Evolutionary conservation across 1,140 invertebrate species (phyloP), one percentile per base, ranked within the genome.

Genomic region (Eumaeus atala): DNA sequence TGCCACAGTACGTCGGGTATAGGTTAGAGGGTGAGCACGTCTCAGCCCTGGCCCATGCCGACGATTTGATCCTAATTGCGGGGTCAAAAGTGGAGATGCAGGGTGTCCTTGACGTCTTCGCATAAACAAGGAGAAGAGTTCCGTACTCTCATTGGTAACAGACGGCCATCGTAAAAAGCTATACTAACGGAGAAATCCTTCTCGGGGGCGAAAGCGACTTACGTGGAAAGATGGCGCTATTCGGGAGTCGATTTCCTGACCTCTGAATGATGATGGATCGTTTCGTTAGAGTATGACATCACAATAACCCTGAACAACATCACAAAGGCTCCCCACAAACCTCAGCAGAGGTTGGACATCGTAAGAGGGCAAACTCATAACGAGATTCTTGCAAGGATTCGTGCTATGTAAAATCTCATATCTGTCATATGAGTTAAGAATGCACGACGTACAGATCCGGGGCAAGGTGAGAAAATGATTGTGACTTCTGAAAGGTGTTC

Each of bases 31-130:
- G n/a, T n/a, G n/a, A n/a, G n/a, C n/a, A n/a, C n/a, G n/a, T n/a
- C n/a, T n/a, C n/a, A n/a, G 55, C 63, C 0, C 51, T 86, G n/a
- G 84, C 76, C 0, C 87, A 77, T 49, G 83, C 84, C 0, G 86
- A 87, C 44, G 87, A 89, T 52, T 36, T 88, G 4, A 53, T 81
- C 9, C 56, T 88, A 1, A 10, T 21, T 21, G 61, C 73, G 52
- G 84, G 76, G 3, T 63, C 83, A 2, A 17, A 21, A 0, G 51
- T 87, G 0, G n/a, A n/a, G n/a, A n/a, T n/a, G n/a, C n/a, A n/a
- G n/a, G n/a, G n/a, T n/a, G n/a, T n/a, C n/a, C n/a, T n/a, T n/a
- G n/a, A n/a, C n/a, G n/a, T n/a, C n/a, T n/a, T n/a, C n/a, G n/a
- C n/a, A n/a, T n/a, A n/a, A 81, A 85, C 33, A 47, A 61, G 0